A percentile compares a stretch with the other conserved stretches of the same genome.
phyloP scores from a whole-genome alignment of 2,888 invertebrate species.

The Thumatha senex region DNA sequence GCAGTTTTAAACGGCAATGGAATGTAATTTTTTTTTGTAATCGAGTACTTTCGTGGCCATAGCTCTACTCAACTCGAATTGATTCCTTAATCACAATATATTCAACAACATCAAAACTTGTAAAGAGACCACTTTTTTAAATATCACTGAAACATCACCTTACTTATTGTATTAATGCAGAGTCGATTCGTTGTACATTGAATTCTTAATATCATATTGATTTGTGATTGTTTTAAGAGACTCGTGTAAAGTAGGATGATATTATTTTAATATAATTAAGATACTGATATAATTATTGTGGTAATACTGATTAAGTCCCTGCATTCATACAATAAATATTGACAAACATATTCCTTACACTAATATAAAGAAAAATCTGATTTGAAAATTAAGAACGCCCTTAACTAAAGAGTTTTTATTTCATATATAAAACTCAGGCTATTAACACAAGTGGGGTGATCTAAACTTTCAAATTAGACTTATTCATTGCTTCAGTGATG shows the following conservation, averaged over 20 bases:
- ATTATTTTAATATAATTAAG: slow-evolving; percentile 3
- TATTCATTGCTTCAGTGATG: slow-evolving; percentile 46
- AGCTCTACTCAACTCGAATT: slow-evolving; percentile 56
- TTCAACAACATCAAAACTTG: slow-evolving; percentile 82
- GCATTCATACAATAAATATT: slow-evolving; percentile 37
- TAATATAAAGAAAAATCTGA: slow-evolving; percentile 24
- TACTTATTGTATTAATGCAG: slow-evolving; percentile 35
- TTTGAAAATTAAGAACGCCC: slow-evolving; percentile 17
- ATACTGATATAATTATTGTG: slow-evolving; percentile 15
- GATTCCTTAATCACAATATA: slow-evolving; percentile 79
- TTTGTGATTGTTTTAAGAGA: background rate
- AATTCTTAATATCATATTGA: slow-evolving; percentile 6
- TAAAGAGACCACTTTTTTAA: slow-evolving; percentile 59
- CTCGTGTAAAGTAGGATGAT: slow-evolving; percentile 31
- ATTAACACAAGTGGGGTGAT: background rate
- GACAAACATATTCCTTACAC: slow-evolving; percentile 23
- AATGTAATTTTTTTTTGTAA: background rate
- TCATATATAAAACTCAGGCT: background rate
- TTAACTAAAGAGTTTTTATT: no score
- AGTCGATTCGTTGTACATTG: slow-evolving; percentile 36
- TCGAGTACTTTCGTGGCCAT: slow-evolving; percentile 15
- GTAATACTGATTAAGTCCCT: slow-evolving; percentile 33
- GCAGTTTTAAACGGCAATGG: slow-evolving; percentile 13
- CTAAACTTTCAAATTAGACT: slow-evolving; percentile 13
- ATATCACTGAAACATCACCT: slow-evolving; percentile 47